Evolutionary conservation across 2,797 vertebrate species (phyloP).

Genomic region (Enteromius thamalakanensis): DNA sequence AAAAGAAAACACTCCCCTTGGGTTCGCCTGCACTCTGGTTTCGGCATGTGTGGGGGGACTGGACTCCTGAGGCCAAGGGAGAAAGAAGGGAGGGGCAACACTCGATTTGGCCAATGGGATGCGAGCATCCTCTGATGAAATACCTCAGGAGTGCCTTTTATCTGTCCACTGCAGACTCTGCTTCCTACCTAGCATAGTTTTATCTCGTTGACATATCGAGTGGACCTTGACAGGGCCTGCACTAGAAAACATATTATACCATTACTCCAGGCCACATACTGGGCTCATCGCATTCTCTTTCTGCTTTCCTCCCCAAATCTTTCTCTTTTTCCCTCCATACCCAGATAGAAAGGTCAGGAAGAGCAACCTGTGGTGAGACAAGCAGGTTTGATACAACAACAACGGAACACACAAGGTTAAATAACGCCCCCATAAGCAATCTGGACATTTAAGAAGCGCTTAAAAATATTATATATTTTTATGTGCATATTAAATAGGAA

Average conservation of each 20-base stretch:
- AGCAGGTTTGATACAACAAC: neutral
- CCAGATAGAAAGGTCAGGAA: neutral
- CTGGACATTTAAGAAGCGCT: neutral
- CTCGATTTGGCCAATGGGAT: slow-evolving; percentile 26
- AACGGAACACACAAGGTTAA: neutral
- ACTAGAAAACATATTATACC: slow-evolving; percentile 50
- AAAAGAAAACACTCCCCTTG: slow-evolving; percentile 19
- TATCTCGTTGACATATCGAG: slow-evolving; percentile 58
- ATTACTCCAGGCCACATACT: slow-evolving; percentile 42
- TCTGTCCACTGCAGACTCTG: slow-evolving; percentile 42
- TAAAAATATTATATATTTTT: neutral
- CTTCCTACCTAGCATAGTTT: slow-evolving; percentile 45
- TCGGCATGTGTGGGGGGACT: neutral
- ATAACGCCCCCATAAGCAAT: neutral
- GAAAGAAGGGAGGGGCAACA: neutral
- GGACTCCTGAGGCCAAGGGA: neutral
- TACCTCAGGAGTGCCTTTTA: slow-evolving; percentile 46
- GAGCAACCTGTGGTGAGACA: slow-evolving; percentile 8
- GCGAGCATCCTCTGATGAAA: slow-evolving; percentile 31
- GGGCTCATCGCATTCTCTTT: neutral
- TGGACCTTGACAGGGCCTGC: slow-evolving; percentile 50
- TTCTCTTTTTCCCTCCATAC: neutral
- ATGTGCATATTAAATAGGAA: neutral
- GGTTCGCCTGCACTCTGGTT: slow-evolving; percentile 14
- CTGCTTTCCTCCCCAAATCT: slow-evolving; percentile 2